phyloP scores from a whole-genome alignment of 2,113 vertebrate genomes.

The Percopsis transmontana region DNA sequence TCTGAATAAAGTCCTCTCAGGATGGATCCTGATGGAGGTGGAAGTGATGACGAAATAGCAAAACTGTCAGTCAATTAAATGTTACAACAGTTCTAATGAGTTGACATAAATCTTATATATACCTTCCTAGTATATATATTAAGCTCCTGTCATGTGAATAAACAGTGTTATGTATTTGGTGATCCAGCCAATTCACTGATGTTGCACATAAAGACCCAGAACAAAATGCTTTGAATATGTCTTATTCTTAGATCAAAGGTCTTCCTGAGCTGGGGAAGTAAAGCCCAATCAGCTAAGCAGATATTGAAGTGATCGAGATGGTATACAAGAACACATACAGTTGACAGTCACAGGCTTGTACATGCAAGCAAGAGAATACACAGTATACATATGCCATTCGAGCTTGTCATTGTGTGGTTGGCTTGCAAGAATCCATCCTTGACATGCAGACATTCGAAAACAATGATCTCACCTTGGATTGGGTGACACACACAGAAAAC shows the following conservation, averaged over 20 bases:
- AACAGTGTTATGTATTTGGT: no score
- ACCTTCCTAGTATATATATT: no score
- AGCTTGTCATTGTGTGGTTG: conserved; percentile 83
- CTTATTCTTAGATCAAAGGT: no score
- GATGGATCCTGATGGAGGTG: not conserved
- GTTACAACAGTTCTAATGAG: no score
- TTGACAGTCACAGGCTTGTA: conserved; percentile 73
- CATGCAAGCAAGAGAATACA: conserved; percentile 76
- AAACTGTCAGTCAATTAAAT: conserved; percentile 11
- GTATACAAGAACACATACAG: conserved; percentile 16
- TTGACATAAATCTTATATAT: no score
- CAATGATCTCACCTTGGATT: conserved; percentile 65
- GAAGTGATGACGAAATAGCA: not conserved
- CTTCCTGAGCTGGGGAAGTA: no score
- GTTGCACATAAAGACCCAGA: no score
- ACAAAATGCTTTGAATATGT: no score
- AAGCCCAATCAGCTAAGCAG: conserved; percentile 15
- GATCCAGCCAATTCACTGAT: no score
- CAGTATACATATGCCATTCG: conserved; percentile 75
- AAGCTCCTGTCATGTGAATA: no score
- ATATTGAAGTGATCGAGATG: conserved; percentile 34
- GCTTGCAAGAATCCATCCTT: conserved; percentile 80
- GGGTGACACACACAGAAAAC: conserved; percentile 69
- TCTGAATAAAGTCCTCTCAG: conserved; percentile 24
- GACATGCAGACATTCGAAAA: conserved; percentile 68